Evolutionary conservation across 2,888 invertebrate species (phyloP).

Genomic region (Ormia ochracea): DNA sequence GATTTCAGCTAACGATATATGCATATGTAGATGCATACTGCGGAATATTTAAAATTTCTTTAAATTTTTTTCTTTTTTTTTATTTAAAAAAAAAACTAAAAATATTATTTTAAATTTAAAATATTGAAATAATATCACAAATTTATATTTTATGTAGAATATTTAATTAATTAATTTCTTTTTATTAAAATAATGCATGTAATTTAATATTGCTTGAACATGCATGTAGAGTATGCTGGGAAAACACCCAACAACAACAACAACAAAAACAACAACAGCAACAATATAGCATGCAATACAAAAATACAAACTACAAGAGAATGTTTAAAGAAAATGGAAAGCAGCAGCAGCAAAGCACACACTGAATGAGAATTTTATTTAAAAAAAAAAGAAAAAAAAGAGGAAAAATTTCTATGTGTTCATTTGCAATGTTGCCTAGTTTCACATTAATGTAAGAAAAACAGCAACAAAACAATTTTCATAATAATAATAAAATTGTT

Average conservation of each 20-base stretch:
- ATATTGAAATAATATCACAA: no score
- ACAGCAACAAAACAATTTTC: constrained; percentile 44
- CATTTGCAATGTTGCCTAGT: constrained; percentile 56
- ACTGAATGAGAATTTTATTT: constrained; percentile 33
- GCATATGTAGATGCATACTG: no score
- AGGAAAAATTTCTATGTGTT: constrained; percentile 11
- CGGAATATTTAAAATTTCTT: no score
- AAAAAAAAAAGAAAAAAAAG: background rate
- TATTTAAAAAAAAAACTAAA: no score
- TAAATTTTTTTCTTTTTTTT: no score
- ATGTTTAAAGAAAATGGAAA: constrained; percentile 54
- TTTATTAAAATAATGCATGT: background rate
- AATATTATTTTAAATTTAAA: no score
- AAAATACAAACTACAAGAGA: constrained; percentile 36
- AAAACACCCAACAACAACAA: constrained; percentile 39
- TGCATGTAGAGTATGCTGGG: constrained; percentile 33
- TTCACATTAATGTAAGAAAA: constrained; percentile 55
- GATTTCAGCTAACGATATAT: no score
- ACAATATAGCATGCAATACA: constrained; percentile 23
- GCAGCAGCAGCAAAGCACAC: constrained; percentile 38
- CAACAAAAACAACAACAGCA: constrained; percentile 25
- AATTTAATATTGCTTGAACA: constrained; percentile 17
- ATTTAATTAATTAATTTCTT: background rate
- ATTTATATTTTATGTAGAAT: background rate
- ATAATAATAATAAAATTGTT: constrained; percentile 46